Base-by-base conservation (phyloP, 2,888 invertebrate species). In the Pyrochroa serraticornis region DNA sequence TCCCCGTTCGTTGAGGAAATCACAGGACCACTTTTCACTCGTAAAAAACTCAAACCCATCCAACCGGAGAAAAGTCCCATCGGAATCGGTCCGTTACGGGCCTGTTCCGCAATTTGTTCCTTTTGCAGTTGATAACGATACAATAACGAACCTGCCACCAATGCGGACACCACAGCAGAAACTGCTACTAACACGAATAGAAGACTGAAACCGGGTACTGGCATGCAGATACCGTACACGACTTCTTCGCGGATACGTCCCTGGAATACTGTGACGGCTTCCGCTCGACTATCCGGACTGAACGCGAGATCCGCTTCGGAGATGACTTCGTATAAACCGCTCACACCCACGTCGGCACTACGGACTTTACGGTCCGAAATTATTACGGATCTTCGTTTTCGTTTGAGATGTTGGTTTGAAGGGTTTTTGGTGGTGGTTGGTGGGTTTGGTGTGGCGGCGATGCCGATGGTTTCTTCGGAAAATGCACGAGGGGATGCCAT, bases 271-370 rank as follows among this genome's bases (percentile, higher is more conserved):
- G 93, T 92, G 1, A 93, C 92, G 0, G 92, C 58, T 77, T 93
- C 93, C 42, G 87, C 86, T 67, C 87, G 85, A 46, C 85, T 83
- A 69, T 93, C 91, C 0, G 94, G 93, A 67, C 92, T 92, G 77
- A 95, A 95, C 34, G 92, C 93, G 36, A 95, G 81, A 77, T 95
- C 95, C 1, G 93, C 93, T 78, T 94, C 93, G 2, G 95, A 94
- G 54, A 95, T 93, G 42, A 95, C 79, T 66, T 94, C 93, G 78
- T 94, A 95, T 13, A 93, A 84, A 0, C 93, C 92, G 63, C 92
- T 92, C 1, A 95, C 94, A 5, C 95, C 94, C 1, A 95, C 92
- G 73, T 93, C 93, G 1, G 93, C 90, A 62, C 91, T 92, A 47
- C 92, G 85, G 1, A 85, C 89, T 72, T 91, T 90, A 8, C 92